These are phyloP conservation scores for Allacma fusca DNA, from an alignment of 2,888 invertebrate species.

Conservation along the genomic window DNA sequence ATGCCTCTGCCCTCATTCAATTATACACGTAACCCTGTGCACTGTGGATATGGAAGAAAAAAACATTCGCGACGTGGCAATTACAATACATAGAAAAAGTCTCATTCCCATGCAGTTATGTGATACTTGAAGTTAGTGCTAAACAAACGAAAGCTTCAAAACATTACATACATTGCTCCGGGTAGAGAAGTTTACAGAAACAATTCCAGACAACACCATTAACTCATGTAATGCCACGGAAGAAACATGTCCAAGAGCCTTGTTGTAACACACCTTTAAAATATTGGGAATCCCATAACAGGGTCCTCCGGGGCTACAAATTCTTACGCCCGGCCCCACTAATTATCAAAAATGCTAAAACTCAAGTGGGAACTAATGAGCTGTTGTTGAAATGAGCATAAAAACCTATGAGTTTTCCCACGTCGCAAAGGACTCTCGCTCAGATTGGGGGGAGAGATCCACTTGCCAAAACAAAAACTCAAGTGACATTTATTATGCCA, in stretches of 20 bases:
- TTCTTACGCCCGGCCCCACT: no score
- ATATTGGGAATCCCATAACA: neutral
- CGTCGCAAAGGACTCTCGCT: neutral
- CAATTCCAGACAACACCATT: conserved; percentile 11
- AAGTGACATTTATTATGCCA: conserved; percentile 10
- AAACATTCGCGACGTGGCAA: neutral
- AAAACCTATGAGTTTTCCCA: neutral
- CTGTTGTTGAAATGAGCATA: conserved; percentile 9
- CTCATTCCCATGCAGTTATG: neutral
- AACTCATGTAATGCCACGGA: neutral
- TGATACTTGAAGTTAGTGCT: neutral
- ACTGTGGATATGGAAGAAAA: no score
- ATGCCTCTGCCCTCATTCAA: neutral
- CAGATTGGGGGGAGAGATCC: neutral
- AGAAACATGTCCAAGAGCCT: neutral
- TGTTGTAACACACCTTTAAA: neutral
- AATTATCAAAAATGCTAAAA: conserved; percentile 10
- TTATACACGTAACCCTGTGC: neutral
- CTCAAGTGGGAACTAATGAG: conserved; percentile 12
- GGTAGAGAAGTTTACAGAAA: neutral
- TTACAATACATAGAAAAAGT: neutral
- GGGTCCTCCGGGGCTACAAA: no score
- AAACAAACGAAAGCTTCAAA: neutral
- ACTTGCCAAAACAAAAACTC: neutral
- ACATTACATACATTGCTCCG: neutral